Percentiles rank a stretch among this genome's conserved stretches.
These are phyloP conservation scores for Watsonalla cultraria DNA, from an alignment of 2,888 invertebrate species.

Conservation along the genomic window DNA sequence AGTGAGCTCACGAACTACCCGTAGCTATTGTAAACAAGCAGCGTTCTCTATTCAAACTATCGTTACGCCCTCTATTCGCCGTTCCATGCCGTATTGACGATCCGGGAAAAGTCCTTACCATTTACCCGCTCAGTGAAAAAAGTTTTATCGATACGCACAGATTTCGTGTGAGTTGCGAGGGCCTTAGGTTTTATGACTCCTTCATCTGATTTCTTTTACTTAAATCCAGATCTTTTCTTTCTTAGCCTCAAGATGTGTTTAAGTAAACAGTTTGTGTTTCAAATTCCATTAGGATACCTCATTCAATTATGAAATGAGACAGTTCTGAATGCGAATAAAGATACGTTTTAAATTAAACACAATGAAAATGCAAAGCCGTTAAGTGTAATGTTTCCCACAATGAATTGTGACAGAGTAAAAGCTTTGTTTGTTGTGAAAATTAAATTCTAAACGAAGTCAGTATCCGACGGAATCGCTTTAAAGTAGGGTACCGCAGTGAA, in stretches of 20 bases:
- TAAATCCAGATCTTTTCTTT: no score
- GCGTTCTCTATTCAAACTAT: constrained; percentile 70
- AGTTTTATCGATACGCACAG: constrained; percentile 44
- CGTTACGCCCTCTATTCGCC: constrained; percentile 60
- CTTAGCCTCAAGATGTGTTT: no score
- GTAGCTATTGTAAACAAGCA: constrained; percentile 74
- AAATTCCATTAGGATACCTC: not conserved
- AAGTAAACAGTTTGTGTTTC: no score
- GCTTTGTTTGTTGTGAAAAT: constrained; percentile 57
- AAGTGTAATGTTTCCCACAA: constrained; percentile 48
- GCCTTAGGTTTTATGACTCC: constrained; percentile 35
- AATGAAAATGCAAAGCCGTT: constrained; percentile 44
- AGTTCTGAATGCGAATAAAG: constrained; percentile 18
- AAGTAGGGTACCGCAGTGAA: constrained; percentile 29
- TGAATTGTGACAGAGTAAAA: constrained; percentile 61
- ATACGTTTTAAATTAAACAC: constrained; percentile 39
- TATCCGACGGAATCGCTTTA: constrained; percentile 38
- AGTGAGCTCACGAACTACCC: constrained; percentile 69
- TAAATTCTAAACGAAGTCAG: constrained; percentile 47
- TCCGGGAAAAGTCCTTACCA: constrained; percentile 51
- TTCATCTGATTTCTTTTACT: constrained; percentile 20
- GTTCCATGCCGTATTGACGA: constrained; percentile 58
- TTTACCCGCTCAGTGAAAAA: constrained; percentile 41
- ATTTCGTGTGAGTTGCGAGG: constrained; percentile 37
- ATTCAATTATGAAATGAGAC: not conserved